Conservation (phyloP, 1,140 invertebrate species). For the Lucilia cuprina region DNA sequence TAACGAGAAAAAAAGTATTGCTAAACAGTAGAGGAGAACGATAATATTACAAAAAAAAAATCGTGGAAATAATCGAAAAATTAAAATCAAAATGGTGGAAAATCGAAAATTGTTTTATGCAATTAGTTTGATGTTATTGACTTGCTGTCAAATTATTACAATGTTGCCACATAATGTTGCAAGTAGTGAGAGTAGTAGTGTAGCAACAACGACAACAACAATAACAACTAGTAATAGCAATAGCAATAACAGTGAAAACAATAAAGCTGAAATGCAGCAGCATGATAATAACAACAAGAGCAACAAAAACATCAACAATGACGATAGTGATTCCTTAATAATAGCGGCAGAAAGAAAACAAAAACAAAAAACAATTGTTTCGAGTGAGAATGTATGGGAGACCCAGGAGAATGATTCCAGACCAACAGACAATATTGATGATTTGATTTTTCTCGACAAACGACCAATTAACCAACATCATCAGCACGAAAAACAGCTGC, state of each 20-base stretch:
- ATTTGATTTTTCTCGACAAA: conserved; percentile 49
- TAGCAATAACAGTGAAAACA: conserved; percentile 21
- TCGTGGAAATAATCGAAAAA: background rate
- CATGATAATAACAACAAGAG: background rate
- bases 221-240: background rate
- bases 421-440: conserved; percentile 40
- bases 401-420: background rate
- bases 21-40: background rate
- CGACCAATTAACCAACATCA: conserved; percentile 20
- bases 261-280: background rate
- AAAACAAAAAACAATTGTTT: background rate
- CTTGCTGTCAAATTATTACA: conserved; percentile 34
- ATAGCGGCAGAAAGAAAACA: background rate
- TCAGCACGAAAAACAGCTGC: background rate
- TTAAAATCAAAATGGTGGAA: conserved; percentile 32
- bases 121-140: conserved; percentile 33
- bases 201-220: background rate
- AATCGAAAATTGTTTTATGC: conserved; percentile 34
- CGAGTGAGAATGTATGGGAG: background rate
- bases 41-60: background rate
- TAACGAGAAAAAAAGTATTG: background rate
- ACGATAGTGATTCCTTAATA: conserved; percentile 22
- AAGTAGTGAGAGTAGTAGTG: background rate
- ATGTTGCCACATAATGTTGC: conserved; percentile 32
- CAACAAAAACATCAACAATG: background rate